phyloP scores from a whole-genome alignment of 2,888 invertebrate genomes.

The Calliopum simillimum region DNA sequence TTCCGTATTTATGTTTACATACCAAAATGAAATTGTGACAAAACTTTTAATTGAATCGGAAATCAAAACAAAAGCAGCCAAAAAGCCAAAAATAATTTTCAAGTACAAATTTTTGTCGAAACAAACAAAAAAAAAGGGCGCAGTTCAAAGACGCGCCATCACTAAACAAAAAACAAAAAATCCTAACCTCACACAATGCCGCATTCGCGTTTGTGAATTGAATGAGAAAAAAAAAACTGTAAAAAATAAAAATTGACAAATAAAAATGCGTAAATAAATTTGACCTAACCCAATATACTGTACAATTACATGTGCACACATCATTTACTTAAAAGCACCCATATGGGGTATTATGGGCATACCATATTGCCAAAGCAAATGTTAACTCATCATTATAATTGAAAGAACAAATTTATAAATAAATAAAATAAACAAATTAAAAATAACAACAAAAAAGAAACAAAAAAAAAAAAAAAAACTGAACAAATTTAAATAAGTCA shows the following conservation, averaged over 20 bases:
- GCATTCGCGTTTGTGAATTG: too few relatives aligned
- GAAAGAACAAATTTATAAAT: neutral
- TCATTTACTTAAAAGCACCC: neutral
- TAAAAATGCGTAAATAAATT: conserved; percentile 1
- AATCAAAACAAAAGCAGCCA: too few relatives aligned
- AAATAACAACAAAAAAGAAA: neutral
- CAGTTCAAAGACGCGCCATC: conserved; percentile 30
- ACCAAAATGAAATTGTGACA: too few relatives aligned
- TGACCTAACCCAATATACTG: conserved; percentile 9
- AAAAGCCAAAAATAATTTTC: too few relatives aligned
- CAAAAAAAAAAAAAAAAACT: neutral
- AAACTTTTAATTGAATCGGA: too few relatives aligned
- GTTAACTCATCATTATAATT: too few relatives aligned
- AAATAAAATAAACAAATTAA: conserved; percentile 3
- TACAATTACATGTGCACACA: neutral
- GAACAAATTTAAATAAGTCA: neutral
- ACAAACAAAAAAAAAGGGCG: conserved; percentile 39
- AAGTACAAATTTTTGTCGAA: neutral
- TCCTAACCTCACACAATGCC: too few relatives aligned
- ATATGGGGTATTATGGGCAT: neutral
- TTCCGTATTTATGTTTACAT: too few relatives aligned
- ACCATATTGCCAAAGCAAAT: too few relatives aligned
- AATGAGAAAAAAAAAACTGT: neutral
- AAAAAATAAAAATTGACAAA: too few relatives aligned
- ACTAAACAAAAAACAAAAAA: conserved; percentile 24